phyloP scores from a whole-genome alignment of 1,140 invertebrate genomes.

The Magallana gigas region DNA sequence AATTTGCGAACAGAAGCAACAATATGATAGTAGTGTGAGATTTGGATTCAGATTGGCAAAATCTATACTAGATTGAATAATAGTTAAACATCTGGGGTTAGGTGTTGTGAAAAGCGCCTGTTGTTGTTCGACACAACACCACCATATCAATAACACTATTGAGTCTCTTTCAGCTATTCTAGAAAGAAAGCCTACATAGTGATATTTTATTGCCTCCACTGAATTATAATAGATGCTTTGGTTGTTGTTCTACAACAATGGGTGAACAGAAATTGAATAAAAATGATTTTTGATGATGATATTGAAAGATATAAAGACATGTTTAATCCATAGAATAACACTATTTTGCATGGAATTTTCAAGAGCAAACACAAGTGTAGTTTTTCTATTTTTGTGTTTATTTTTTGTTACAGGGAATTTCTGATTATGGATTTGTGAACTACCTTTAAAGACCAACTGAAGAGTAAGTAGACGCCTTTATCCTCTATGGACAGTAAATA shows the following conservation, averaged over 20 bases:
- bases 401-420: neutral
- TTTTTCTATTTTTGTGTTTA: neutral
- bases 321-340: slow-evolving; percentile 1
- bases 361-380: neutral
- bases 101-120: neutral
- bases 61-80: slow-evolving; percentile 23
- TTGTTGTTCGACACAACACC: neutral
- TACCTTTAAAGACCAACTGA: neutral
- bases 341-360: slow-evolving; percentile 2
- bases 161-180: slow-evolving; percentile 5
- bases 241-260: slow-evolving; percentile 16
- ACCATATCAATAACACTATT: slow-evolving; percentile 9
- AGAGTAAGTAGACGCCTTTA: neutral
- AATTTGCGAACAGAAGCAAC: slow-evolving; percentile 1
- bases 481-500: no score
- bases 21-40: neutral
- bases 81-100: slow-evolving; percentile 1
- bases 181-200: neutral
- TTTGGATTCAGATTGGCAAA: slow-evolving; percentile 11
- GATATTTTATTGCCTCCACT: neutral
- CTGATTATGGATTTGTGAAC: neutral
- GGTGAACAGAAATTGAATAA: slow-evolving; percentile 27
- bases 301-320: slow-evolving; percentile 30
- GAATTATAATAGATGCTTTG: slow-evolving; percentile 25
- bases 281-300: slow-evolving; percentile 32